These are phyloP conservation scores for Enteromius treurensis DNA, from an alignment of 2,797 vertebrate genomes.

Conservation along the genomic window DNA sequence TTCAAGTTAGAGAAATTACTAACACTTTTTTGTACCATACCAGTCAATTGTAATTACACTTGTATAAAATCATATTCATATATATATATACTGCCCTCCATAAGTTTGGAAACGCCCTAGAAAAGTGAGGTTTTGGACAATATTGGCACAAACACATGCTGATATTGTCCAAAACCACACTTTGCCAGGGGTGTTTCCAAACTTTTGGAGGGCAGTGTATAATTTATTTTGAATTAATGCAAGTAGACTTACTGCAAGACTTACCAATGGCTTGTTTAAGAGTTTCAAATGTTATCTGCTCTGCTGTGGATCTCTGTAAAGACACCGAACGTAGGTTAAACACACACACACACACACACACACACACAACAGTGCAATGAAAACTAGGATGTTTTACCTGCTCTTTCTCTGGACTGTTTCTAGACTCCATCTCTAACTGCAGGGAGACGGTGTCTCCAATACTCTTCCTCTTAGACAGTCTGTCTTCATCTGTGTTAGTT, in stretches of 20 bases:
- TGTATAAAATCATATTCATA: too few relatives aligned
- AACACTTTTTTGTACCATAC: neutral
- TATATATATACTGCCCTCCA: too few relatives aligned
- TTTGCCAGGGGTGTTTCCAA: too few relatives aligned
- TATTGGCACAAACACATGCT: too few relatives aligned
- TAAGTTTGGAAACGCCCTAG: too few relatives aligned
- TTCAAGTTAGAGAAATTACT: neutral
- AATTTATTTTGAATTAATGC: neutral
- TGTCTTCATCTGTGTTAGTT: conserved; percentile 81
- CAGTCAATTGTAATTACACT: neutral
- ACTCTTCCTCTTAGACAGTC: conserved; percentile 88
- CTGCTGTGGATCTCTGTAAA: conserved; percentile 79
- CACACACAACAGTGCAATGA: neutral
- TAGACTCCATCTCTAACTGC: conserved; percentile 86
- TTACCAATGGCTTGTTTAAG: conserved; percentile 89
- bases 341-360: neutral
- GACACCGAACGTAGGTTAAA: neutral
- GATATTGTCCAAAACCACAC: too few relatives aligned
- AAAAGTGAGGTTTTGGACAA: too few relatives aligned
- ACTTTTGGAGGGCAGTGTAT: too few relatives aligned
- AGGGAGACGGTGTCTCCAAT: conserved; percentile 88
- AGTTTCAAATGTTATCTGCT: conserved; percentile 90
- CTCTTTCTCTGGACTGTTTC: conserved; percentile 80
- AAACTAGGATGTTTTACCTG: conserved; percentile 74
- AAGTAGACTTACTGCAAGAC: conserved; percentile 33